Base-by-base conservation (phyloP, 2,888 invertebrate species). In the Heliconius cydno region DNA sequence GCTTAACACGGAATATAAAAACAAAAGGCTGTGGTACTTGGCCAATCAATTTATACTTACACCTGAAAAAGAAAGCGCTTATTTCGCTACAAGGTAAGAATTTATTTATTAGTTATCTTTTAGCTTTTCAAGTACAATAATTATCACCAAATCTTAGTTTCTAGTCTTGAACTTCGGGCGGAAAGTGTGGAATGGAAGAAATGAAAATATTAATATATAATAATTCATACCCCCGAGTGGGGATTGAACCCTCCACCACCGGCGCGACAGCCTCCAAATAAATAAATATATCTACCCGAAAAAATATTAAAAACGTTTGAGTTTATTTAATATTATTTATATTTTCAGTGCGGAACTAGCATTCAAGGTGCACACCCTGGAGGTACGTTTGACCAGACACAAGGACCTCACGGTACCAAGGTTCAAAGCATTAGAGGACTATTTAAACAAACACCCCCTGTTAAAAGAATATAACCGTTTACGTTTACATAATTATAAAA, bases 301-400 rank as follows among this genome's bases (percentile, higher is more conserved):
- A 2, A 52, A 52, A 52, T 52, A 38, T 30, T 38, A 10, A 52
- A 19, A 46, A 25, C 2, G 52, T 72, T 75, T 38, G 7, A 25
- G 30, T 52, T 76, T 22, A 73, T 25, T 38, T 70, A 68, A 34
- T 60, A 34, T 74, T 1, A 74, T 19, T 25, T 25, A 41, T 38
- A 66, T 10, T 81, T 83, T 85, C 88, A 95, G 95, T 81, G 95
- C 94, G 19, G 92, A 94, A 73, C 84, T 95, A 72, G 89, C 93
- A 0, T 95, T 95, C 89, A 87, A 89, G 86, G 94, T 97, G 72
- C 96, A 96, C 79, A 93, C 96, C 0, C 86, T 97, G 57, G 96
- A 97, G 83, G 95, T 96, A 19, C 92, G 96, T 38, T 88, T 97
- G 81, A 93, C 95, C 2, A 92, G 97, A 3, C 96, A 96, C 85